Evolutionary conservation across 1,140 invertebrate genomes (phyloP).

Genomic region (Linepithema humile): DNA sequence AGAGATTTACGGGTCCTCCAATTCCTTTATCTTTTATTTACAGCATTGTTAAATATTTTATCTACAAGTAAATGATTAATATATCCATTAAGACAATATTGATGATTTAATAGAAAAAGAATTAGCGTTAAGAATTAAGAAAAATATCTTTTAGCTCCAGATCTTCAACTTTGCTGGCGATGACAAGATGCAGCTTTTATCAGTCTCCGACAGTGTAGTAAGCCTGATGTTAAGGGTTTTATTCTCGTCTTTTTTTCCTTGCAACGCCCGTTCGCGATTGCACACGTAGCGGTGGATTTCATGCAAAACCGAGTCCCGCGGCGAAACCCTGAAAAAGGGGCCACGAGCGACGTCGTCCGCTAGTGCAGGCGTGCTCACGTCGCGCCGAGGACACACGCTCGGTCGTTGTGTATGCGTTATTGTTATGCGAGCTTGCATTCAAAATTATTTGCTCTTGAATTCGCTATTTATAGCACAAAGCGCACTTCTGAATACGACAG

Average conservation of each 20-base stretch:
- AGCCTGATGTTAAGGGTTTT: conserved; percentile 42
- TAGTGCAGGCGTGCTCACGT: conserved; percentile 23
- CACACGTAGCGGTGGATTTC: conserved; percentile 66
- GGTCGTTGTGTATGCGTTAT: conserved; percentile 58
- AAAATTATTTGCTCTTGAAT: conserved; percentile 75
- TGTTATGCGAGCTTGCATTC: conserved; percentile 74
- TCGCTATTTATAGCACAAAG: conserved; percentile 71
- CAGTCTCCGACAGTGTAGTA: conserved; percentile 12
- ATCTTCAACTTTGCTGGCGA: not conserved
- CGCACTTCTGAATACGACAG: conserved; percentile 55
- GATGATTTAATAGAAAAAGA: not conserved
- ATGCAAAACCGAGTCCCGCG: conserved; percentile 67
- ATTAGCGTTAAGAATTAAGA: not conserved
- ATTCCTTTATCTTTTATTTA: not conserved
- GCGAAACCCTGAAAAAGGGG: conserved; percentile 61
- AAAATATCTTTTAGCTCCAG: not conserved
- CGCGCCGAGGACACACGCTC: conserved; percentile 55
- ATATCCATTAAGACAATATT: not conserved
- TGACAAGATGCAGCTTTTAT: not conserved
- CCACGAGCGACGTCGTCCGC: conserved; percentile 38
- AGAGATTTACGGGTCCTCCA: not conserved
- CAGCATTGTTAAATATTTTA: not conserved
- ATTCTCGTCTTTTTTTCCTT: conserved; percentile 2
- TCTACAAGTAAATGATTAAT: not conserved
- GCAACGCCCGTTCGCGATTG: conserved; percentile 60